Evolutionary conservation across 1,140 invertebrate species (phyloP).

Genomic region (Physella acuta): DNA sequence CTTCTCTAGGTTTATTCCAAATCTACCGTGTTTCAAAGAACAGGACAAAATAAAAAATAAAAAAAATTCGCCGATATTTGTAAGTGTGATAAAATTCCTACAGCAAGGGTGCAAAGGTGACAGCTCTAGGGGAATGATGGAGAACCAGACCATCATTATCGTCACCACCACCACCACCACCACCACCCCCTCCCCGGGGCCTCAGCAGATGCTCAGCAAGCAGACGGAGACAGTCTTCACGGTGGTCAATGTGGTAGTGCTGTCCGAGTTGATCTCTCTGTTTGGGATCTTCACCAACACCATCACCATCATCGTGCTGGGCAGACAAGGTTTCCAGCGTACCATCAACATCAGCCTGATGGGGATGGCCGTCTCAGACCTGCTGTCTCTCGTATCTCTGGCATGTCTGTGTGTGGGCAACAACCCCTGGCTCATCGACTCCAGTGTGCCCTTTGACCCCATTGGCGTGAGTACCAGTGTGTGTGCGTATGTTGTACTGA

Average conservation of each 20-base stretch:
- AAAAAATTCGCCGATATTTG: no score
- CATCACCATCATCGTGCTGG: neutral
- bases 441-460: neutral
- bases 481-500: no score
- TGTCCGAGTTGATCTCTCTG: conserved; percentile 3
- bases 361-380: neutral
- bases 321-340: conserved; percentile 1
- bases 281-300: conserved; percentile 10
- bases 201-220: neutral
- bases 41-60: no score
- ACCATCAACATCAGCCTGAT: conserved; percentile 16
- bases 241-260: neutral
- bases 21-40: no score
- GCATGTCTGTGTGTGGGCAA: neutral
- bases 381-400: neutral
- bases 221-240: neutral
- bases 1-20: no score
- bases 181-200: neutral
- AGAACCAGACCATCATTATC: neutral
- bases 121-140: no score
- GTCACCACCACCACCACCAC: neutral
- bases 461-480: neutral
- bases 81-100: no score
- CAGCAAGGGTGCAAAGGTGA: no score
- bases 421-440: neutral